These are phyloP conservation scores for Eptatretus burgeri DNA, from an alignment of 2,113 vertebrate genomes.

Conservation along the genomic window DNA sequence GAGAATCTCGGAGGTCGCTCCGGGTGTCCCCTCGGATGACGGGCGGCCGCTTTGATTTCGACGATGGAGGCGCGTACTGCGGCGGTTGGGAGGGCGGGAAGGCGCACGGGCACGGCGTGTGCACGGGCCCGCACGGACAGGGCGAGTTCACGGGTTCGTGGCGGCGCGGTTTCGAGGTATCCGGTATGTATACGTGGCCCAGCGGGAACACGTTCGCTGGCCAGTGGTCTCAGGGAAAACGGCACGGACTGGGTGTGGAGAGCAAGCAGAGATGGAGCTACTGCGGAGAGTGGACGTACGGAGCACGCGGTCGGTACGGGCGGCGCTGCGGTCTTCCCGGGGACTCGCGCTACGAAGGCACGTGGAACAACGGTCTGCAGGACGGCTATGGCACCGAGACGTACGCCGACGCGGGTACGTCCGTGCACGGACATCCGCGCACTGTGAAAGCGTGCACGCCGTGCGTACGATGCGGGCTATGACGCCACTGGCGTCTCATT, in stretches of 20 bases:
- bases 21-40: constrained; percentile 54
- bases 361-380: constrained; percentile 91
- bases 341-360: constrained; percentile 74
- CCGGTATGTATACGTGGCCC: constrained; percentile 86
- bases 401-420: constrained; percentile 55
- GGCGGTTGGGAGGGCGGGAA: constrained; percentile 95
- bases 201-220: constrained; percentile 82
- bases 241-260: constrained; percentile 78
- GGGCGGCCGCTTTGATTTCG: constrained; percentile 97
- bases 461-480: too few species aligned
- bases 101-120: constrained; percentile 90
- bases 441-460: too few species aligned
- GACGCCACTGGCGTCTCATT: too few species aligned
- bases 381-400: constrained; percentile 88
- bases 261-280: constrained; percentile 82
- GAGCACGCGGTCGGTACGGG: constrained; percentile 82
- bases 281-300: constrained; percentile 84
- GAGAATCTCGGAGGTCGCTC: neutral
- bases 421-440: too few species aligned
- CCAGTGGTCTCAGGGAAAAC: constrained; percentile 84
- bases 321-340: constrained; percentile 61
- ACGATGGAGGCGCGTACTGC: constrained; percentile 92
- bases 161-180: constrained; percentile 83
- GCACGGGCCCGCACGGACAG: constrained; percentile 89
- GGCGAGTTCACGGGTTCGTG: constrained; percentile 86